phyloP scores from a whole-genome alignment of 2,797 vertebrate genomes.

The Pseudomugil tenellus region DNA sequence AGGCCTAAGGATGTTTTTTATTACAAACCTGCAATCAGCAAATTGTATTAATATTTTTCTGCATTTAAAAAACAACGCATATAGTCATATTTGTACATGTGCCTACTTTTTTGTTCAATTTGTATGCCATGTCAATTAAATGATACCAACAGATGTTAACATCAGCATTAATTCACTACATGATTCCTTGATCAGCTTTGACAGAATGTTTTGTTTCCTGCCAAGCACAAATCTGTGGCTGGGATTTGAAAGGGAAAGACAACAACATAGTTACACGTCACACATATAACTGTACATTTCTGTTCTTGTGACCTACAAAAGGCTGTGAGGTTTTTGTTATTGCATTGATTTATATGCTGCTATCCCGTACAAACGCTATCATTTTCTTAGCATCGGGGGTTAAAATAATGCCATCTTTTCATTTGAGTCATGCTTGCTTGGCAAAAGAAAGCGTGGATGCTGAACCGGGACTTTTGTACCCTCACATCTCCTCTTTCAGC shows the following conservation, averaged over 20 bases:
- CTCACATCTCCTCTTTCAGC: conserved; percentile 6
- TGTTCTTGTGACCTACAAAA: conserved; percentile 47
- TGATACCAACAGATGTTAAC: conserved; percentile 35
- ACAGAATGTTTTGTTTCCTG: conserved; percentile 49
- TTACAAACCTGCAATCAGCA: neutral
- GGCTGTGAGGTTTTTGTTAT: conserved; percentile 55
- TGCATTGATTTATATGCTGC: conserved; percentile 34
- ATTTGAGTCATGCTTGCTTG: conserved; percentile 32
- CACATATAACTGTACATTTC: conserved; percentile 39
- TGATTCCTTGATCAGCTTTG: conserved; percentile 42
- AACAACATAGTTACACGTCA: conserved; percentile 23
- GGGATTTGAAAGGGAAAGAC: conserved; percentile 28
- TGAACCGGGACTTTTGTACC: conserved; percentile 17
- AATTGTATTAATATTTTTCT: neutral
- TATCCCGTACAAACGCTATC: conserved; percentile 21
- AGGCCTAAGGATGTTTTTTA: conserved; percentile 9
- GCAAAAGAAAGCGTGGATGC: conserved; percentile 9
- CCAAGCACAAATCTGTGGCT: conserved; percentile 25
- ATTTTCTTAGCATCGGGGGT: conserved; percentile 34
- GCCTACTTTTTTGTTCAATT: neutral
- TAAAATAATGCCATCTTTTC: conserved; percentile 36
- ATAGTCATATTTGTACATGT: conserved; percentile 5
- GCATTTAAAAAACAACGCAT: neutral
- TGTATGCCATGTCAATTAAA: conserved; percentile 23
- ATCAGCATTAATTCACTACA: conserved; percentile 31